Conservation (phyloP, 2,113 vertebrate species). For the Aepyceros melampus region DNA sequence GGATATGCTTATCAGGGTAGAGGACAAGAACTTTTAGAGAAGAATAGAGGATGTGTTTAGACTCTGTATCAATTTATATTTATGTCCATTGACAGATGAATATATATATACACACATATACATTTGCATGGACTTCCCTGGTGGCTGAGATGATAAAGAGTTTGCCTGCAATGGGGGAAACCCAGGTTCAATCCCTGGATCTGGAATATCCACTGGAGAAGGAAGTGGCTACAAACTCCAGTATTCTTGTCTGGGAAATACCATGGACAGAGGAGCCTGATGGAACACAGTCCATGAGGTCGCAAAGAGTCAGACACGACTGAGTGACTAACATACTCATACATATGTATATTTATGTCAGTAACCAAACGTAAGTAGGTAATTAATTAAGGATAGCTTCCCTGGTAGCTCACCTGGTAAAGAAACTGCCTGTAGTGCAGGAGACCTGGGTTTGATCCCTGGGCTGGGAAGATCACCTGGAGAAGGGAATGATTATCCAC, state of each 20-base stretch:
- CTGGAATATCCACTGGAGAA: not conserved
- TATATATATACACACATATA: not conserved
- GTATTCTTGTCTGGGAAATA: not conserved
- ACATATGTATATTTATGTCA: not conserved
- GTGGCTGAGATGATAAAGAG: not conserved
- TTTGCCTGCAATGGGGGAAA: not conserved
- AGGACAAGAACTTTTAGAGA: not conserved
- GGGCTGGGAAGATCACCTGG: not conserved
- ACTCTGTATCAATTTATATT: not conserved
- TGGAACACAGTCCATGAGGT: not conserved
- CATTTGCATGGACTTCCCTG: not conserved
- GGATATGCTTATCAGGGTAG: not conserved
- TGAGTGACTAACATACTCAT: not conserved
- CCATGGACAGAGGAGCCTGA: not conserved
- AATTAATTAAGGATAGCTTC: not conserved
- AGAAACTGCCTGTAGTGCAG: not conserved
- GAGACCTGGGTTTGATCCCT: not conserved
- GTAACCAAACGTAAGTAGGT: not conserved
- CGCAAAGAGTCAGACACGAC: not conserved
- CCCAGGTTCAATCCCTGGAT: not conserved
- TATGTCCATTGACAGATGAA: not conserved
- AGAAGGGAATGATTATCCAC: not conserved
- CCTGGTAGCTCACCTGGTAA: not conserved
- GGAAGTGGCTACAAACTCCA: not conserved
- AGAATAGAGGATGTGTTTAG: not conserved